Evolutionary conservation across 30 jellyfish, hydroid and myxozoan genomes (phyloP).

Genomic region (Aurelia aurita): DNA sequence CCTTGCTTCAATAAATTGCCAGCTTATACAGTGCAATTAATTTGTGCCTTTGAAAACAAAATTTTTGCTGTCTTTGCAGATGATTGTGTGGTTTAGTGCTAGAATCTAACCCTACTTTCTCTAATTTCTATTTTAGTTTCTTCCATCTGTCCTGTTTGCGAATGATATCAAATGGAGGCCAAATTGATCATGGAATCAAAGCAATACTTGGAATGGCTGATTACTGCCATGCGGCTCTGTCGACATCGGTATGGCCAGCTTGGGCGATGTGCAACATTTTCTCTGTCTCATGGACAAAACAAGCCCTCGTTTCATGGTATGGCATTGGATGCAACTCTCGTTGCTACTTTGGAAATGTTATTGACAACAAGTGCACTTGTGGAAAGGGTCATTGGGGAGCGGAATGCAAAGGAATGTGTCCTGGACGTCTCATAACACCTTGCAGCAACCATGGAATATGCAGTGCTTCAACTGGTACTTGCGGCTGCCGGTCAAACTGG

Average conservation of each 20-base stretch:
- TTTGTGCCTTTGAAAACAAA: no score
- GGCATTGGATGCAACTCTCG: slow-evolving; percentile 37
- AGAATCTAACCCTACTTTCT: no score
- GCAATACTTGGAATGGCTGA: slow-evolving; percentile 66
- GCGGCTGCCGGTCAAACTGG: slow-evolving; percentile 59
- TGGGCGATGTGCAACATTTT: slow-evolving; percentile 62
- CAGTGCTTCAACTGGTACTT: slow-evolving; percentile 16
- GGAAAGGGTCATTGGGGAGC: slow-evolving; percentile 64
- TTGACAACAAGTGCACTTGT: slow-evolving; percentile 36
- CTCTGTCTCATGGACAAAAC: slow-evolving; percentile 57
- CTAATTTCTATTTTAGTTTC: slow-evolving; percentile 33
- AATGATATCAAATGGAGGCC: slow-evolving; percentile 49
- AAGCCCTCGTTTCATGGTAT: slow-evolving; percentile 31
- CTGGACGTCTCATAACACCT: slow-evolving; percentile 32
- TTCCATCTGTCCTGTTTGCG: slow-evolving; percentile 60
- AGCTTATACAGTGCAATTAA: no score
- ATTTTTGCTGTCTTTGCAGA: no score
- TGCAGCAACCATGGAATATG: slow-evolving; percentile 59
- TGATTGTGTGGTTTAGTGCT: no score
- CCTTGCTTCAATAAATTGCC: no score
- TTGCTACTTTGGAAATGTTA: slow-evolving; percentile 48
- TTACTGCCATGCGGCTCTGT: slow-evolving; percentile 52
- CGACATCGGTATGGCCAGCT: slow-evolving; percentile 58
- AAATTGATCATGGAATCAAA: slow-evolving; percentile 42
- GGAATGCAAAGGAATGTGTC: slow-evolving; percentile 44